A percentile compares a stretch with the other conserved stretches of the same genome.
Conservation (phyloP, 2,888 invertebrate species). For the Agriopis marginaria region DNA sequence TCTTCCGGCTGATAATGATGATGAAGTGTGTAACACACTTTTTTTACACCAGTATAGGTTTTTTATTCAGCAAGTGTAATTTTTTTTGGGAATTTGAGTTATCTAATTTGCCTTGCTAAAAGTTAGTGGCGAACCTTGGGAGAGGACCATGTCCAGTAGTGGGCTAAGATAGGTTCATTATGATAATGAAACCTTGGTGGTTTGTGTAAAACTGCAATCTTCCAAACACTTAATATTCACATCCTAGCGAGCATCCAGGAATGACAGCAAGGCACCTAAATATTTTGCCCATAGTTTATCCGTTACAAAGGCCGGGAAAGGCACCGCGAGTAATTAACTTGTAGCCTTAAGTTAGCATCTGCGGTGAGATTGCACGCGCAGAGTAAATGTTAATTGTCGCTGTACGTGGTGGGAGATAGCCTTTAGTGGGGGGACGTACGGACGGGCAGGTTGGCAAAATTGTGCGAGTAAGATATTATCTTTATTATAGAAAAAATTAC, state of each 20-base stretch:
- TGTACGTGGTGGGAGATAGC: constrained; percentile 40
- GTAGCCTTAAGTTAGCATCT: constrained; percentile 34
- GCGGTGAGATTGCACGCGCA: constrained; percentile 33
- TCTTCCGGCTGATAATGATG: too few relatives aligned
- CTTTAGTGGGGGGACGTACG: constrained; percentile 32
- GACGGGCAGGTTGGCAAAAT: background rate
- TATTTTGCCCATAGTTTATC: constrained; percentile 27
- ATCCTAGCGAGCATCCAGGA: constrained; percentile 9
- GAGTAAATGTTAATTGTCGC: constrained; percentile 50
- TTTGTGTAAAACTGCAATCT: background rate
- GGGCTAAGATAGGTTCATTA: too few relatives aligned
- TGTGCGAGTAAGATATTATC: background rate
- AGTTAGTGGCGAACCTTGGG: too few relatives aligned
- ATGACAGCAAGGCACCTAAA: constrained; percentile 22
- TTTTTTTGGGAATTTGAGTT: too few relatives aligned
- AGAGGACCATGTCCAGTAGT: too few relatives aligned
- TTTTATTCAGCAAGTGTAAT: too few relatives aligned
- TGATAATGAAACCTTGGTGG: too few relatives aligned
- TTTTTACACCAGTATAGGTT: too few relatives aligned
- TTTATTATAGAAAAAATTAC: background rate
- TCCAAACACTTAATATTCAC: background rate
- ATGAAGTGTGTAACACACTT: too few relatives aligned
- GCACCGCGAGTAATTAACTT: constrained; percentile 45
- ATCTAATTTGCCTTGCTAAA: background rate
- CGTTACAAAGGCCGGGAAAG: constrained; percentile 36